phyloP scores from a whole-genome alignment of 1,140 invertebrate species.

The Drosophila ananassae region DNA sequence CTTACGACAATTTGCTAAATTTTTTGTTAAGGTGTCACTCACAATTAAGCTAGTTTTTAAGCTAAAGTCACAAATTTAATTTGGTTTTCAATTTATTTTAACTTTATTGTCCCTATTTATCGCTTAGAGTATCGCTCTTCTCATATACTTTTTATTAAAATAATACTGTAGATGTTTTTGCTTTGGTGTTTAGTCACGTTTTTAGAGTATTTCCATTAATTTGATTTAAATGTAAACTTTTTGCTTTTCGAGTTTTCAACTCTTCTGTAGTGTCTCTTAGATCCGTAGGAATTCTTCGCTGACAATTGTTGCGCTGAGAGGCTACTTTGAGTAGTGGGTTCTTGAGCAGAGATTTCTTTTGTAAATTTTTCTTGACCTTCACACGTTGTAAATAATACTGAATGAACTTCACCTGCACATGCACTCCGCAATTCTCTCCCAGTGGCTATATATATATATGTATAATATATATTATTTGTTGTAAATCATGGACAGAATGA shows the following conservation, averaged over 20 bases:
- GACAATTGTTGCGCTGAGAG: conserved; percentile 49
- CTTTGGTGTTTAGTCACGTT: conserved; percentile 36
- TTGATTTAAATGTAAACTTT: conserved; percentile 16
- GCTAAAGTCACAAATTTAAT: conserved; percentile 47
- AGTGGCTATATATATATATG: conserved; percentile 36
- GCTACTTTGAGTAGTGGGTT: conserved; percentile 48
- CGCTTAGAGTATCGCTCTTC: conserved; percentile 22
- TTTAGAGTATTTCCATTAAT: conserved; percentile 12
- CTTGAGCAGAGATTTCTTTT: conserved; percentile 31
- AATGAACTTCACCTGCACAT: conserved; percentile 52
- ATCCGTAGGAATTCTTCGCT: conserved; percentile 41
- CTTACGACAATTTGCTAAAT: conserved; percentile 46
- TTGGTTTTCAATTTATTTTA: conserved; percentile 36
- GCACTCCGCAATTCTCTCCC: conserved; percentile 36
- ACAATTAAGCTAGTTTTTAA: conserved; percentile 40
- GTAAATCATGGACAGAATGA: conserved; percentile 55
- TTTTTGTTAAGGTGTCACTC: conserved; percentile 27
- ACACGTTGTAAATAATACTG: conserved; percentile 50
- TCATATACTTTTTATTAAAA: conserved; percentile 41
- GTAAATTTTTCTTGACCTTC: conserved; percentile 24
- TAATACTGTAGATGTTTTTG: conserved; percentile 52
- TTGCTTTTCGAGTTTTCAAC: conserved; percentile 50
- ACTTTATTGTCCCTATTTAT: conserved; percentile 58
- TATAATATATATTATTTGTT: conserved; percentile 22
- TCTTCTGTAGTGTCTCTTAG: conserved; percentile 15